phyloP scores from a whole-genome alignment of 2,888 invertebrate species.

The Dicyrtomina minuta region DNA sequence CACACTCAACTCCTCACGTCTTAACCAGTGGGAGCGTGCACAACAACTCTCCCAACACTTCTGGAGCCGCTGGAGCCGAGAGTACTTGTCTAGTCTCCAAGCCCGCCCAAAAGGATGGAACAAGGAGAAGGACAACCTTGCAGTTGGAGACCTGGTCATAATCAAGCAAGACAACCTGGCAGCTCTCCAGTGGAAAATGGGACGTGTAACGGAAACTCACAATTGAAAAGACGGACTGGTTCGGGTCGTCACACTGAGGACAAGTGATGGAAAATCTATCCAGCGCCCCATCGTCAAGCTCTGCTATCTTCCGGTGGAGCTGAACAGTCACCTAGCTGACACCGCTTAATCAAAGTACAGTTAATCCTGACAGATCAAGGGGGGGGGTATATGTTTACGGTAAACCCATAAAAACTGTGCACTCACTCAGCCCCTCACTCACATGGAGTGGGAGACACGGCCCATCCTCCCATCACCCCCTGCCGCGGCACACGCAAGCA shows the following conservation, averaged over 20 bases:
- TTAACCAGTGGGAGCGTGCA: conserved; percentile 53
- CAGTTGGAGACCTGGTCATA: neutral
- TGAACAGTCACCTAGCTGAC: too few relatives aligned
- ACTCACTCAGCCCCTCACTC: too few relatives aligned
- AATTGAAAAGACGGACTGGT: conserved; percentile 1
- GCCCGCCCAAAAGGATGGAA: conserved; percentile 37
- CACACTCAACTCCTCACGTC: conserved; percentile 36
- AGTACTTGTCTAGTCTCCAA: conserved; percentile 43
- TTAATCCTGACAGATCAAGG: too few relatives aligned
- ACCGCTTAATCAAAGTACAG: too few relatives aligned
- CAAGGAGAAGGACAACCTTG: neutral
- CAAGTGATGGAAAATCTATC: neutral
- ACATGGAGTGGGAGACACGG: too few relatives aligned
- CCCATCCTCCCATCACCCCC: too few relatives aligned
- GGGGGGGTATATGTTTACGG: too few relatives aligned
- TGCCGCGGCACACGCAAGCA: too few relatives aligned
- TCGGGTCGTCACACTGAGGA: too few relatives aligned
- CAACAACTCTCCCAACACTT: conserved; percentile 49
- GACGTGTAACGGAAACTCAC: neutral
- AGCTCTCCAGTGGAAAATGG: neutral
- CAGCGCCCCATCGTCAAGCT: conserved; percentile 9
- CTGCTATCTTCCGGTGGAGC: neutral
- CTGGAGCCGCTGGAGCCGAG: conserved; percentile 45
- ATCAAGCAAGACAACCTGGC: neutral
- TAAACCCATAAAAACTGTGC: too few relatives aligned